phyloP scores from a whole-genome alignment of 1,140 invertebrate species.

The Diorhabda carinulata region DNA sequence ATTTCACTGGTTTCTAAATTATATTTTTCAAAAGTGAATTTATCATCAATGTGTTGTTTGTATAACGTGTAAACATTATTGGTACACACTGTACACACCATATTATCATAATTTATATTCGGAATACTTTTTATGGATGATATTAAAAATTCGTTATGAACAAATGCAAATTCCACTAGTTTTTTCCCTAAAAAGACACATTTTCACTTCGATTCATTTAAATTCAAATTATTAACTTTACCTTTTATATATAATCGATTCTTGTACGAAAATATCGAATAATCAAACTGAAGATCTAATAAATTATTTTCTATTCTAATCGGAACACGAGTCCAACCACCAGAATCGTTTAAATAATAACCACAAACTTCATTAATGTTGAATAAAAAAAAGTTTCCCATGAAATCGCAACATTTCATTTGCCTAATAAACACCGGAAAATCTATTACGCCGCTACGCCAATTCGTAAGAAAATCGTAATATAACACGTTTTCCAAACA shows the following conservation, averaged over 20 bases:
- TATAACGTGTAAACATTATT: conserved; percentile 36
- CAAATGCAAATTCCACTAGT: conserved; percentile 30
- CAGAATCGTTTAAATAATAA: conserved; percentile 27
- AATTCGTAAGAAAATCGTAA: conserved; percentile 35
- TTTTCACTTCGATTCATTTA: not conserved
- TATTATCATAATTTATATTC: conserved; percentile 20
- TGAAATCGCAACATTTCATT: conserved; percentile 37
- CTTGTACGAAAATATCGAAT: conserved; percentile 30
- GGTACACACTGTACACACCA: conserved; percentile 31
- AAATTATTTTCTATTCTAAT: conserved; percentile 24
- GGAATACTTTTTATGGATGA: conserved; percentile 15
- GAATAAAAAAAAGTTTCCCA: conserved; percentile 32
- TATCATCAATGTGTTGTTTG: conserved; percentile 17
- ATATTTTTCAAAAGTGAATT: conserved; percentile 24
- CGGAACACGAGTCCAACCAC: conserved; percentile 13
- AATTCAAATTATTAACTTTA: conserved; percentile 10
- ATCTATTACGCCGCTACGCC: conserved; percentile 9
- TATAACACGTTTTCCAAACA: conserved; percentile 37
- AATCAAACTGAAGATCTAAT: conserved; percentile 20
- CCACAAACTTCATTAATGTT: conserved; percentile 29
- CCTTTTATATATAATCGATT: conserved; percentile 39
- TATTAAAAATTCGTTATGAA: conserved; percentile 17
- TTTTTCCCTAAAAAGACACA: conserved; percentile 27
- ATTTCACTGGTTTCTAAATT: conserved; percentile 24
- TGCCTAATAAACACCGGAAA: conserved; percentile 15